A percentile compares a stretch with the other conserved stretches of the same genome.
phyloP scores from a whole-genome alignment of 1,140 invertebrate genomes.

The Camponotus pennsylvanicus region DNA sequence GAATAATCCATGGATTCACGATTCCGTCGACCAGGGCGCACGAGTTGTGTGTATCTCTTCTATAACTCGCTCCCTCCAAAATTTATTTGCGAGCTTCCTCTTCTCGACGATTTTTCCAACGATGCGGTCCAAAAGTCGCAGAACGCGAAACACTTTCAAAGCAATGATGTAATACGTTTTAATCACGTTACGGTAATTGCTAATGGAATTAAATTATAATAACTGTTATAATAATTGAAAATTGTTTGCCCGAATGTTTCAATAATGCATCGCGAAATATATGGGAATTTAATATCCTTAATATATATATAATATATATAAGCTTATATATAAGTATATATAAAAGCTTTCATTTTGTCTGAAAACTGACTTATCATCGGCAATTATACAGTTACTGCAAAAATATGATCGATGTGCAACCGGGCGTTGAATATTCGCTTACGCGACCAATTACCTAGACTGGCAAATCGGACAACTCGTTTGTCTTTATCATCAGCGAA shows the following conservation, averaged over 20 bases:
- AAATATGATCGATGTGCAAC: slow-evolving; percentile 52
- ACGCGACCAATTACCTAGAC: slow-evolving; percentile 31
- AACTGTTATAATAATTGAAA: background rate
- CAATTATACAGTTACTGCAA: slow-evolving; percentile 30
- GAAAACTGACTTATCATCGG: slow-evolving; percentile 42
- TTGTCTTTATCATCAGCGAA: slow-evolving; percentile 70
- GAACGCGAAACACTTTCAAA: background rate
- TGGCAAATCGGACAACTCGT: slow-evolving; percentile 66
- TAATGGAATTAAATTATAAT: background rate
- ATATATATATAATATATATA: slow-evolving; percentile 14
- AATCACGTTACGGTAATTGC: background rate
- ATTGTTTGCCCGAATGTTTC: background rate
- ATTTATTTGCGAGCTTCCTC: slow-evolving; percentile 51
- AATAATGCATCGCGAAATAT: too few species aligned
- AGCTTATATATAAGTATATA: slow-evolving; percentile 6
- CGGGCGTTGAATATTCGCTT: slow-evolving; percentile 25
- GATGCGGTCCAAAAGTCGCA: background rate
- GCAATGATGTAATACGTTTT: background rate
- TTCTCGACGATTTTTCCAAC: background rate
- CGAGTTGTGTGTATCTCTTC: background rate
- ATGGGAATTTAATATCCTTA: background rate
- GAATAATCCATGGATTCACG: slow-evolving; percentile 79
- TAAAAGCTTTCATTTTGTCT: slow-evolving; percentile 26
- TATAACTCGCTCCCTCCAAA: background rate
- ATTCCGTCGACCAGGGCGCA: slow-evolving; percentile 2